A percentile compares a stretch with the other conserved stretches of the same genome.
phyloP scores from a whole-genome alignment of 1,140 invertebrate genomes.

The Drosophila pandora region DNA sequence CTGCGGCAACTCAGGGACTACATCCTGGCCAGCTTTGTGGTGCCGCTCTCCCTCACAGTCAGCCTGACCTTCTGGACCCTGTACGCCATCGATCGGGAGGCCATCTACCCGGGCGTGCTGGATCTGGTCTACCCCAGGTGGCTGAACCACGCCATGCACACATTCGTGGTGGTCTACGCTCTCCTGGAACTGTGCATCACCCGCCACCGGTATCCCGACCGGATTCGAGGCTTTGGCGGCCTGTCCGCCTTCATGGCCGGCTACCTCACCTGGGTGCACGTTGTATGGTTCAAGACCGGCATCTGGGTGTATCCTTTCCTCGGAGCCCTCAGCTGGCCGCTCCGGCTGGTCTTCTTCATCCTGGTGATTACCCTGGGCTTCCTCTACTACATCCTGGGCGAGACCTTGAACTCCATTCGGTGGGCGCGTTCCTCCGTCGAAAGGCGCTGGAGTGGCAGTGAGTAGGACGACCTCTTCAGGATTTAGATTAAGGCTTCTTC shows the following conservation, averaged over 20 bases:
- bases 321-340: slow-evolving; percentile 87
- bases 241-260: slow-evolving; percentile 86
- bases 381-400: slow-evolving; percentile 49
- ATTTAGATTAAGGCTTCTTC: too few relatives aligned
- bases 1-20: slow-evolving; percentile 89
- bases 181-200: slow-evolving; percentile 87
- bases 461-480: background rate
- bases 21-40: slow-evolving; percentile 88
- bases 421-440: background rate
- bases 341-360: slow-evolving; percentile 81
- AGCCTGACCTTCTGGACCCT: slow-evolving; percentile 94
- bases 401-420: slow-evolving; percentile 21
- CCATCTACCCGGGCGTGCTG: slow-evolving; percentile 89
- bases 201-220: slow-evolving; percentile 87
- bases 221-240: slow-evolving; percentile 85
- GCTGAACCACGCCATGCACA: slow-evolving; percentile 95
- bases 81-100: slow-evolving; percentile 91
- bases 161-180: slow-evolving; percentile 88
- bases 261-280: slow-evolving; percentile 90
- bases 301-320: slow-evolving; percentile 94
- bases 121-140: slow-evolving; percentile 91
- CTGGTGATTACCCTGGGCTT: slow-evolving; percentile 10
- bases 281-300: slow-evolving; percentile 88
- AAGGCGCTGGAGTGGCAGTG: background rate
- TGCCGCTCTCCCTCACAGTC: slow-evolving; percentile 92